Conservation (phyloP, 2,113 vertebrate species). For the Cinclus cinclus region DNA sequence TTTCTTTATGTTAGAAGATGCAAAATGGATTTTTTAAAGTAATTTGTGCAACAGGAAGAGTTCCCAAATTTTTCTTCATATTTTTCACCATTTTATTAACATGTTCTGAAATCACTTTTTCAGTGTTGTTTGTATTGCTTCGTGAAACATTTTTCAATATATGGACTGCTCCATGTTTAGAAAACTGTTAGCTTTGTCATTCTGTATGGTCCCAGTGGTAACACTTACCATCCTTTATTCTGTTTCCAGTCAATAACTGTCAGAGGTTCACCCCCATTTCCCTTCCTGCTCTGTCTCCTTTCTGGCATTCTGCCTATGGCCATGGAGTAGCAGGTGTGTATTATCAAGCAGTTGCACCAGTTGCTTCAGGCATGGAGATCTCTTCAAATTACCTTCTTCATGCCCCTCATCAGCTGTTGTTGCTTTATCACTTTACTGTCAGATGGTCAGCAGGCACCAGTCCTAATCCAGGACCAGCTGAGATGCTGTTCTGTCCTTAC, state of each 20-base stretch:
- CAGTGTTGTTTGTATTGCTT: background rate
- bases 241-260: background rate
- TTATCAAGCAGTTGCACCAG: background rate
- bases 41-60: background rate
- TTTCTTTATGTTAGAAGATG: background rate
- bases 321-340: rapidly evolving
- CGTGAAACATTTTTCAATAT: background rate
- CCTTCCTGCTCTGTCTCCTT: background rate
- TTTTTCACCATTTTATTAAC: background rate
- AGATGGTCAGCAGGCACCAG: background rate
- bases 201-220: background rate
- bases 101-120: background rate
- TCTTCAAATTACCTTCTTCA: background rate
- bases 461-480: background rate
- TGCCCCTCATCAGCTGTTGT: conserved; percentile 26
- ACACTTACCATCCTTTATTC: background rate
- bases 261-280: background rate
- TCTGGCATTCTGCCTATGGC: background rate
- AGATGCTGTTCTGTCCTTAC: background rate
- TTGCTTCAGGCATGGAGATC: background rate
- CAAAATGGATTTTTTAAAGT: background rate
- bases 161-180: background rate
- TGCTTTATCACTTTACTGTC: background rate
- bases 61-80: background rate
- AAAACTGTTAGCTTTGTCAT: background rate